These are phyloP conservation scores for Oreochromis spilurus DNA, from an alignment of 2,113 vertebrate species.

Conservation along the genomic window DNA sequence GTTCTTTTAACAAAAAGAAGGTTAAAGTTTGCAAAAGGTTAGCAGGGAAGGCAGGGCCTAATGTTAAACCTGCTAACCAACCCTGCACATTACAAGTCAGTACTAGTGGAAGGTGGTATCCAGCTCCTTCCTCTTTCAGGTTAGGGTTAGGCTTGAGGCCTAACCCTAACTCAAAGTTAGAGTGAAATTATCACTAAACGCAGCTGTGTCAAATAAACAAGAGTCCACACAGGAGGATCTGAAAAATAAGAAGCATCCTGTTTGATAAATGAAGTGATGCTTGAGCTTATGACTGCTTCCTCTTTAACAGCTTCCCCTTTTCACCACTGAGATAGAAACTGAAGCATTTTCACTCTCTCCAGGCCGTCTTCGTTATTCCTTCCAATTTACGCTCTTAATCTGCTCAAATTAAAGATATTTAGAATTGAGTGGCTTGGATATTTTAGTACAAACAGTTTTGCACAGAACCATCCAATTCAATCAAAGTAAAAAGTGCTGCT, in stretches of 20 bases:
- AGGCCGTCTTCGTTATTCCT: background rate
- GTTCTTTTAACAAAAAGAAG: background rate
- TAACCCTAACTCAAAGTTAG: background rate
- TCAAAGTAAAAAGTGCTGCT: background rate
- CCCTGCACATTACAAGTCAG: background rate
- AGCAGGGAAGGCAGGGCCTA: background rate
- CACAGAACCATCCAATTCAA: background rate
- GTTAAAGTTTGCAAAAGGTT: background rate
- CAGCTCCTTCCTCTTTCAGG: background rate
- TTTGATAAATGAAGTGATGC: background rate
- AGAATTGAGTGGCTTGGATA: background rate
- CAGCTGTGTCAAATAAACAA: background rate
- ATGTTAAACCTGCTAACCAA: background rate
- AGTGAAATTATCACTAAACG: background rate
- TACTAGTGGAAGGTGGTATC: background rate
- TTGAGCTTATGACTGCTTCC: background rate
- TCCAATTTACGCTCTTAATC: background rate
- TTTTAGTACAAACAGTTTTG: background rate
- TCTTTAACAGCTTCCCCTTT: background rate
- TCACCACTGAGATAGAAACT: background rate
- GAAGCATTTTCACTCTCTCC: background rate
- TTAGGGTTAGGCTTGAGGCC: background rate
- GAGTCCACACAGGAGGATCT: background rate
- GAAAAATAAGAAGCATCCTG: background rate
- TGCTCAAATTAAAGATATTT: background rate